Evolutionary conservation across 2,888 invertebrate species (phyloP), one percentile per base, ranked within the genome.

Genomic region (Drosophila leonis): DNA sequence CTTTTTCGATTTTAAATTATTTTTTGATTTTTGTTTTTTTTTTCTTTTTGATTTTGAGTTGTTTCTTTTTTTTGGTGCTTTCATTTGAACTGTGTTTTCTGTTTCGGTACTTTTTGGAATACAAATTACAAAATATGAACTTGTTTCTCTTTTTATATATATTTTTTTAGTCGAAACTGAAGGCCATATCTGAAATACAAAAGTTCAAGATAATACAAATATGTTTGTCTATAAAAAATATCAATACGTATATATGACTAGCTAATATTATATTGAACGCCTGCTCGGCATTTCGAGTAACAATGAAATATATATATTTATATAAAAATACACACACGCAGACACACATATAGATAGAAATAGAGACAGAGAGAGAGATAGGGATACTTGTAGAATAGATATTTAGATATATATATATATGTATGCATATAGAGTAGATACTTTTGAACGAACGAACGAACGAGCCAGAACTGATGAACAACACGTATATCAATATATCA

Each of bases 181-280:
- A 92, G 91, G 91, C 93, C 92, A 92, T 91, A 91, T 92, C 93
- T 92, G 92, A 91, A 92, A 92, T 87, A 90, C 86, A 91, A 85
- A 86, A 90, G 84, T 86, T 84, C 77, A 69, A 80, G 81, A 88
- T 83, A 82, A 84, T 83, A 84, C 84, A 83, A 75, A 75, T 46
- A 62, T 75, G 42, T 51, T 59, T 71, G 15, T 41, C 29, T 62
- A 70, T 69, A 61, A 35, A 60, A 51, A 37, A 37, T 56, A 57
- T 61, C 29, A 41, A 65, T 60, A 44, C 31, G 39, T 55, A 61
- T 69, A 62, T 70, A 70, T 62, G 44, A 61, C 56, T 65, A 31
- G 2, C 0, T 56, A 42, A 42, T 29, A 39, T 41, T 29, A 49
- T 66, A 33, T 44, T 20, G 20, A 48, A 24, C 48, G 64, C 35